Evolutionary conservation across 2,888 invertebrate species (phyloP), one percentile per base, ranked within the genome.

Genomic region (Fragum whitleyi): DNA sequence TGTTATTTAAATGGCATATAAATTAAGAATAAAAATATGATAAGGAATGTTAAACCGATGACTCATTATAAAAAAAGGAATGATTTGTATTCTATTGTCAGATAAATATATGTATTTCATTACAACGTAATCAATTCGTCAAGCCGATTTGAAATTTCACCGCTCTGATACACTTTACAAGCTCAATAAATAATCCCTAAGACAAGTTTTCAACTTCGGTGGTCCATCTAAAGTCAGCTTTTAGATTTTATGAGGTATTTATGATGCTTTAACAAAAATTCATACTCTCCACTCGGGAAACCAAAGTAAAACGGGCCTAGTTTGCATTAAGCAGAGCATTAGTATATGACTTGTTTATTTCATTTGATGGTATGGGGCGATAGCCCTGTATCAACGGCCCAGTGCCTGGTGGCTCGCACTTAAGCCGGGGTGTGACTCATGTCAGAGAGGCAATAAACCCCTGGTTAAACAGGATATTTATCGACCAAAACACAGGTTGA

Each of bases 191-290:
- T 80, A 42, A 80, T 74, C 69, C 70, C 26, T 29, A 36, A 74
- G 73, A 69, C 77, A 79, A 71, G 61, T 59, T 69, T 70, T 71
- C 84, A 75, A 51, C 84, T 74, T 39, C 59, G 84, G 84, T 85
- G 84, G 84, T 85, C 84, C 70, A 57, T 67, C 77, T 78, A 65
- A 32, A 71, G 81, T 79, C 77, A 74, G 74, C 84, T 77, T 74
- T 62, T 71, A 74, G 59, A 42, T 71, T 85, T 85, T 74, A 85
- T 68, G 79, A 77, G 62, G 62, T 62, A 69, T 85, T 85, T 85
- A 85, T 65, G 84, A 79, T 67, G 70, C 74, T 77, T 39, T 61
- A 78, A 77, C 81, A 85, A 79, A 76, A 55, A 51, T 29, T 57
- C 62, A 77, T 78, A 70, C 80, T 80, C 83, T 57, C 79, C 70